These are phyloP conservation scores for Pyralis farinalis DNA, from an alignment of 2,888 invertebrate genomes.

Conservation along the genomic window DNA sequence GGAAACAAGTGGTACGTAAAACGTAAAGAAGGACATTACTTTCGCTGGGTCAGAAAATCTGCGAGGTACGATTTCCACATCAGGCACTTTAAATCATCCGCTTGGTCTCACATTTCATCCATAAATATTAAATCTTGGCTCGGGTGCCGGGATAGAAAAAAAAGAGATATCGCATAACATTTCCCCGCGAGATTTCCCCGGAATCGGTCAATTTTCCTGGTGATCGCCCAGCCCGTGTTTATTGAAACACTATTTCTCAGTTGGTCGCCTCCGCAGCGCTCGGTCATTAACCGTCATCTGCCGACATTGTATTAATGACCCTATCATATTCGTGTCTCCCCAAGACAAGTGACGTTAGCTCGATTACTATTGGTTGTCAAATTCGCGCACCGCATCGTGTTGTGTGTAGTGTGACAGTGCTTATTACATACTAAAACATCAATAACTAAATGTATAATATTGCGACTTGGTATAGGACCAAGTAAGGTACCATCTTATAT, in stretches of 20 bases:
- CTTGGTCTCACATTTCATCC: slow-evolving; percentile 77
- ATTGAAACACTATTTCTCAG: slow-evolving; percentile 76
- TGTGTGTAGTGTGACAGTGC: background rate
- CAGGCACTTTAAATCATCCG: slow-evolving; percentile 78
- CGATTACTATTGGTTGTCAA: background rate
- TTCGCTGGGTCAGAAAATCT: slow-evolving; percentile 78
- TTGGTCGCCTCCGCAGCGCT: slow-evolving; percentile 50
- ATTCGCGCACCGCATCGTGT: too few relatives aligned
- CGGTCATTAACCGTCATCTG: slow-evolving; percentile 43
- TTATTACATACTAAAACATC: too few relatives aligned
- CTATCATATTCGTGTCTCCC: slow-evolving; percentile 12
- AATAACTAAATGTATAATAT: too few relatives aligned
- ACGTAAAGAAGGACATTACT: slow-evolving; percentile 74
- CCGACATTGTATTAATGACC: slow-evolving; percentile 25
- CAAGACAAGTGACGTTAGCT: slow-evolving; percentile 3
- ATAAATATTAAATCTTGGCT: slow-evolving; percentile 79
- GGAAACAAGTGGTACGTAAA: slow-evolving; percentile 76
- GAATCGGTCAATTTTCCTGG: slow-evolving; percentile 78
- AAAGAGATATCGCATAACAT: slow-evolving; percentile 71
- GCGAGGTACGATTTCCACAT: slow-evolving; percentile 76
- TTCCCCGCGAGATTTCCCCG: slow-evolving; percentile 68
- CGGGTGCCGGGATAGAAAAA: slow-evolving; percentile 65
- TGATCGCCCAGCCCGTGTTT: slow-evolving; percentile 69
- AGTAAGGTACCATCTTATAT: too few relatives aligned
- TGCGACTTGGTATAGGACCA: too few relatives aligned